Conservation (phyloP, 2,797 vertebrate genomes). For the Tenualosa ilisha region DNA sequence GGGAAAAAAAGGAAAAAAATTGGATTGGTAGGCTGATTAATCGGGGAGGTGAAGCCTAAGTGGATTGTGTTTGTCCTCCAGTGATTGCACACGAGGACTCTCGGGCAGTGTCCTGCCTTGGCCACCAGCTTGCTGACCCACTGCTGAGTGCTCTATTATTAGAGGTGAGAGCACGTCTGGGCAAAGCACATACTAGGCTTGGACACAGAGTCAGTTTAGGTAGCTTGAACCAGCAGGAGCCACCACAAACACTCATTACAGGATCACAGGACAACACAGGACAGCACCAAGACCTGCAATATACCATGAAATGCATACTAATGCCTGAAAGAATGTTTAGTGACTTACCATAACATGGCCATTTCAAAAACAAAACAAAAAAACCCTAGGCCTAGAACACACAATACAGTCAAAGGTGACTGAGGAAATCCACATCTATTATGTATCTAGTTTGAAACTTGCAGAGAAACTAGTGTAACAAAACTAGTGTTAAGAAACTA, state of each 20-base stretch:
- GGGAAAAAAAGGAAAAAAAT: not conserved
- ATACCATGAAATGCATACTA: not conserved
- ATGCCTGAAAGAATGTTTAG: not conserved
- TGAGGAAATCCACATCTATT: not conserved
- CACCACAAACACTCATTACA: not conserved
- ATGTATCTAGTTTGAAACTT: too few species aligned
- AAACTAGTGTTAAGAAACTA: not conserved
- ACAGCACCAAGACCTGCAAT: not conserved
- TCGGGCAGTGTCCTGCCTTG: not conserved
- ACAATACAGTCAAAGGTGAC: not conserved
- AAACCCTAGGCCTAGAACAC: not conserved
- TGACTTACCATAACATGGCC: not conserved
- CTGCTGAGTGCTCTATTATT: not conserved
- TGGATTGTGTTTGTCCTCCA: constrained; percentile 41
- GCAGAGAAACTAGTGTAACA: too few species aligned
- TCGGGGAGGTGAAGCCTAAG: constrained; percentile 30
- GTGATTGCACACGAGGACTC: constrained; percentile 24
- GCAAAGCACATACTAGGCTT: not conserved
- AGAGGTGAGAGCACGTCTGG: not conserved
- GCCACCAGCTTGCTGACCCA: not conserved
- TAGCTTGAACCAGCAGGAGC: not conserved
- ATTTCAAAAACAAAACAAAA: not conserved
- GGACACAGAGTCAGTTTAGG: not conserved
- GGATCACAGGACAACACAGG: not conserved
- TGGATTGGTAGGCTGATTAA: constrained; percentile 31